phyloP scores from a whole-genome alignment of 2,113 vertebrate species.

The Lycocorax pyrrhopterus region DNA sequence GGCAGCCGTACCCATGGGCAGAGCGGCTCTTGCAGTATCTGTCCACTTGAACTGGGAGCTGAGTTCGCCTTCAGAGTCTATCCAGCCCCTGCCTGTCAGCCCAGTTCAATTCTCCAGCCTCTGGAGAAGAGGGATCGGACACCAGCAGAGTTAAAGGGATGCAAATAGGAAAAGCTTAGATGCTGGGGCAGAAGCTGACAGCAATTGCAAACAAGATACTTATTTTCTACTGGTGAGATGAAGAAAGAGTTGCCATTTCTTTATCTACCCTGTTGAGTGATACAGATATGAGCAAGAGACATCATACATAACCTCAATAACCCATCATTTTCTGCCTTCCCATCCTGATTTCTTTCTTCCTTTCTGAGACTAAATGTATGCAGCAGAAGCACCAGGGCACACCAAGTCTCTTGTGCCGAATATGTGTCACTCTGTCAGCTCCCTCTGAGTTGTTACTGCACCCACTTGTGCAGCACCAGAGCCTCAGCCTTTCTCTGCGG shows the following conservation, averaged over 20 bases:
- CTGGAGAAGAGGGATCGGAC: background rate
- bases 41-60: background rate
- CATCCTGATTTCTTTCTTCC: background rate
- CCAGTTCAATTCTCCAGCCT: background rate
- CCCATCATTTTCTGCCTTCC: background rate
- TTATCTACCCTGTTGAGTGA: background rate
- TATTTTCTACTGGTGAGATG: background rate
- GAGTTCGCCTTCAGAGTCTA: background rate
- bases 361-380: background rate
- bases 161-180: background rate
- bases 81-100: background rate
- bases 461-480: background rate
- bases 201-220: background rate
- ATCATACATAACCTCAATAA: background rate
- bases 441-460: background rate
- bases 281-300: background rate
- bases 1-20: background rate
- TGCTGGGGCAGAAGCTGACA: background rate
- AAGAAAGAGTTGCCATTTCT: background rate
- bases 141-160: background rate
- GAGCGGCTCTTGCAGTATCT: background rate
- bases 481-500: background rate
- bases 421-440: background rate
- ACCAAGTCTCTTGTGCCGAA: fast-evolving
- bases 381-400: background rate